Base-by-base conservation (phyloP, 2,797 vertebrate genomes). In the Smutsia gigantea region DNA sequence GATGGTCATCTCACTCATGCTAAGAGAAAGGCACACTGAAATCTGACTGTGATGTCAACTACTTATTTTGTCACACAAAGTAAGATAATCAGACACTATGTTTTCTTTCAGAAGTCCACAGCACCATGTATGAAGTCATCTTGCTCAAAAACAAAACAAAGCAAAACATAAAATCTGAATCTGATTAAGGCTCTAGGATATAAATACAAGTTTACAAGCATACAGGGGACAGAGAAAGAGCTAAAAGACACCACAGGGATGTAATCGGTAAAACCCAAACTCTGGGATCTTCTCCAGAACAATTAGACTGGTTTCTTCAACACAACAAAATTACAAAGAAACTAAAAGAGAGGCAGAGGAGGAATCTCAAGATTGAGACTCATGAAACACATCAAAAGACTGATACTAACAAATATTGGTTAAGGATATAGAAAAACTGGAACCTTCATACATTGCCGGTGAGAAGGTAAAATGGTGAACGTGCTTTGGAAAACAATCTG, bases 31-130 rank as follows among this genome's bases (percentile, higher is more conserved):
- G 7, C 34, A 82, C 4, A 6, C 1, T 46, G 77, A 77, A 63
- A 77, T 87, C 53, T 91, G 27, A 75, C 19, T 78, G 25, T 74
- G 25, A 83, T 23, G 77, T 82, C 19, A 46, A 81, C 11, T 34
- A 77, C 75, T 93, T n/a, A 86, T 75, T 64, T 87, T 46, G 61
- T 46, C 53, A 87, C 53, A 81, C 34, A 72, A 82, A 91, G 29
- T 75, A 75, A 69, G 53, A 46, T 31, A 75, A 46, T 55, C 82
- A 34, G 25, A 69, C 23, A 59, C 37, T 46, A 19, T 53, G n/a
- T 83, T 78, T 90, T 78, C 78, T 85, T 3, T 9, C 63, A 55
- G 42, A 55, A 59, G 85, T 49, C 57, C 46, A 61, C 46, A 87
- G 27, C 31, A 69, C 31, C 63, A 49, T 31, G 46, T 23, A n/a